Evolutionary conservation across 2,113 vertebrate species (phyloP).

Genomic region (Perca flavescens): DNA sequence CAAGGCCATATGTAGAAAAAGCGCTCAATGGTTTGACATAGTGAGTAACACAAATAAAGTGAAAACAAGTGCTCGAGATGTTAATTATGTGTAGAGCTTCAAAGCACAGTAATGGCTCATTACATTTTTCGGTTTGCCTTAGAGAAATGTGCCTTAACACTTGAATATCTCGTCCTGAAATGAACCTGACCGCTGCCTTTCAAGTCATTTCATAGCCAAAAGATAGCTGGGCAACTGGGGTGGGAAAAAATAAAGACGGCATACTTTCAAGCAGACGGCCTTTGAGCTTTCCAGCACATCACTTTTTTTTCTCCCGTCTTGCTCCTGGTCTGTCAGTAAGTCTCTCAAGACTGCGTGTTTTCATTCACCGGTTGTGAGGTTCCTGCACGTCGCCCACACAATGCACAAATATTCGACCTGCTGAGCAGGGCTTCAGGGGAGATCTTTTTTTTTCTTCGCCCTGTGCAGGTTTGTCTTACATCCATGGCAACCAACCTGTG

Average conservation of each 20-base stretch:
- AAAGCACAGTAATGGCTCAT: conserved; percentile 49
- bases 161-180: conserved; percentile 39
- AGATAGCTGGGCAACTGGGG: conserved; percentile 14
- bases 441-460: conserved; percentile 48
- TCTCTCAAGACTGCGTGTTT: conserved; percentile 66
- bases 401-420: conserved; percentile 69
- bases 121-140: conserved; percentile 20
- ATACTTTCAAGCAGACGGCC: conserved; percentile 10
- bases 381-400: conserved; percentile 63
- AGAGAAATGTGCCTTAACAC: conserved; percentile 25
- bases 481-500: conserved; percentile 75
- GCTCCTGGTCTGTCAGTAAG: conserved; percentile 52
- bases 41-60: conserved; percentile 26
- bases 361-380: conserved; percentile 62
- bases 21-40: conserved; percentile 5
- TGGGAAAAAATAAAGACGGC: conserved; percentile 2
- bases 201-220: conserved; percentile 44
- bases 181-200: conserved; percentile 35
- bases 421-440: conserved; percentile 66
- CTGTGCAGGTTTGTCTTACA: conserved; percentile 70
- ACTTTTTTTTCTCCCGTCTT: background rate
- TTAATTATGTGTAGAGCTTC: conserved; percentile 42
- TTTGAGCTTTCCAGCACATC: conserved; percentile 35
- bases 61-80: conserved; percentile 33
- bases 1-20: conserved; percentile 41